Evolutionary conservation across 2,888 invertebrate species (phyloP).

Genomic region (Alitta virens): DNA sequence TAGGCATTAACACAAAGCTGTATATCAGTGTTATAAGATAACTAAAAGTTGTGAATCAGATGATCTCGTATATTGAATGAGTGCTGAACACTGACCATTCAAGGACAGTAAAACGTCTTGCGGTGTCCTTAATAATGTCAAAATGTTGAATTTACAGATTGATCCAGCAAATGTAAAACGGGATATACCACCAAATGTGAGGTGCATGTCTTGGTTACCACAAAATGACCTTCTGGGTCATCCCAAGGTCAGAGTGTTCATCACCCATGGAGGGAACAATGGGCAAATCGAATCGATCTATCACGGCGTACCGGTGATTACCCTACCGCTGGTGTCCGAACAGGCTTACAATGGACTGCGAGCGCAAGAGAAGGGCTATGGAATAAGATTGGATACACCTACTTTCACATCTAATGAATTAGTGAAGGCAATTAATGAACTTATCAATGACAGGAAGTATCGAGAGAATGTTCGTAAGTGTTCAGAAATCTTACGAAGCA

Average conservation of each 20-base stretch:
- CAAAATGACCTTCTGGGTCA: conserved; percentile 19
- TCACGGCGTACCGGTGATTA: conserved; percentile 21
- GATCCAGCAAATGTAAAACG: background rate
- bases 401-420: conserved; percentile 8
- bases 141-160: no score
- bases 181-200: background rate
- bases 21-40: no score
- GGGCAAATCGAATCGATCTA: conserved; percentile 20
- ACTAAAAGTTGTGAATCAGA: no score
- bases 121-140: no score
- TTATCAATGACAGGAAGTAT: conserved; percentile 5
- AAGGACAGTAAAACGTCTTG: no score
- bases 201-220: conserved; percentile 1
- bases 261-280: conserved; percentile 21
- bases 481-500: conserved; percentile 13
- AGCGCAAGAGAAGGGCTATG: conserved; percentile 2
- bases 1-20: no score
- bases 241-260: conserved; percentile 16
- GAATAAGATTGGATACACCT: conserved; percentile 2
- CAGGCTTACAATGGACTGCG: conserved; percentile 12
- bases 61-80: no score
- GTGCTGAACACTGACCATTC: no score
- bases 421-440: background rate
- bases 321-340: conserved; percentile 16
- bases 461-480: conserved; percentile 7